phyloP scores from a whole-genome alignment of 2,888 invertebrate species.

The Sphecodes monilicornis region DNA sequence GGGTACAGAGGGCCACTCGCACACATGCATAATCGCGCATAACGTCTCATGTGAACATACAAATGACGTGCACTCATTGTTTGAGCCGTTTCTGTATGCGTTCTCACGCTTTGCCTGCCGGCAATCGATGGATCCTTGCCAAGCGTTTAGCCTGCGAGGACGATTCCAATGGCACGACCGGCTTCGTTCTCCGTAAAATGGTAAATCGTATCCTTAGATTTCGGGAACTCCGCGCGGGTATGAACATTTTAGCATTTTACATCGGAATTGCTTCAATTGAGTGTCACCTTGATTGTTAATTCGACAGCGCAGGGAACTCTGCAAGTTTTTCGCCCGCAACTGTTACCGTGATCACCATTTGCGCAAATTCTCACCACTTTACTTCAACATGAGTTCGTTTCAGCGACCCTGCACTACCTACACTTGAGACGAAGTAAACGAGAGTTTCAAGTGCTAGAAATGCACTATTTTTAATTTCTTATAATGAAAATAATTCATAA shows the following conservation, averaged over 20 bases:
- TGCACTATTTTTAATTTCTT: too few relatives aligned
- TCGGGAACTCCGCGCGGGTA: background rate
- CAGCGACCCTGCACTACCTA: background rate
- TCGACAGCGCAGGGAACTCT: background rate
- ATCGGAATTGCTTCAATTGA: background rate
- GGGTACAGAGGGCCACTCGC: conserved; percentile 32
- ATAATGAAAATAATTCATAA: too few relatives aligned
- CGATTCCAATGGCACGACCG: background rate
- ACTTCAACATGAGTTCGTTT: background rate
- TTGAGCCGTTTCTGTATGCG: conserved; percentile 55
- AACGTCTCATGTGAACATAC: background rate
- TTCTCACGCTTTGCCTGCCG: conserved; percentile 55
- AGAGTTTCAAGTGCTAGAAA: background rate
- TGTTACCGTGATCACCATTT: background rate
- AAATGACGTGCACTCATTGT: conserved; percentile 39
- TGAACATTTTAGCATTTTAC: background rate
- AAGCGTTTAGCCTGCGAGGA: conserved; percentile 11
- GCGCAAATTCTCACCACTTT: background rate
- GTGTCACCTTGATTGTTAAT: background rate
- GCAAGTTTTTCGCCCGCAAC: background rate
- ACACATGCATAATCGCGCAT: conserved; percentile 50
- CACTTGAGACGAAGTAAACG: background rate
- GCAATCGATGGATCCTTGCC: conserved; percentile 58
- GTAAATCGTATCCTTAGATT: conserved; percentile 1
- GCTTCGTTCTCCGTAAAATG: conserved; percentile 20